phyloP scores from a whole-genome alignment of 1,140 invertebrate genomes.

The Antheraea pernyi region DNA sequence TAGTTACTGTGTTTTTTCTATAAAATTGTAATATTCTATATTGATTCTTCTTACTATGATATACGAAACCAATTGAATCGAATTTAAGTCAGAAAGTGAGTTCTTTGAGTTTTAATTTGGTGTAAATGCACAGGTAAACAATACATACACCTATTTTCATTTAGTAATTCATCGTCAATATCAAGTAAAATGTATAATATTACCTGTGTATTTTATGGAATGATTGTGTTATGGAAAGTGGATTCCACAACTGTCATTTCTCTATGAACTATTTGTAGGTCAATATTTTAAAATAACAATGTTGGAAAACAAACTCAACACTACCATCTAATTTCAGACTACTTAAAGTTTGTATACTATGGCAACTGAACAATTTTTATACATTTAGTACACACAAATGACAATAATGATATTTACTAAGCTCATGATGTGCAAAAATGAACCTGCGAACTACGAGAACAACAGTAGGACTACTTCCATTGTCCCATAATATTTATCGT shows the following conservation, averaged over 20 bases:
- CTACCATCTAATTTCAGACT: too few relatives aligned
- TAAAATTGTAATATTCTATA: not conserved
- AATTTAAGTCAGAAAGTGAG: conserved; percentile 42
- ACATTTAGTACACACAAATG: too few relatives aligned
- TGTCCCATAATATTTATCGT: too few relatives aligned
- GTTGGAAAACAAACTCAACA: not conserved
- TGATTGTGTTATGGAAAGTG: conserved; percentile 3
- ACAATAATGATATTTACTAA: too few relatives aligned
- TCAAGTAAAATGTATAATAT: not conserved
- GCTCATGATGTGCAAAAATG: too few relatives aligned
- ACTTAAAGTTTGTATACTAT: too few relatives aligned
- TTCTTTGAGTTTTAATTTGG: conserved; percentile 21
- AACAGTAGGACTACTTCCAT: too few relatives aligned
- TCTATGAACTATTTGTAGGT: not conserved
- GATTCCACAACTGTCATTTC: not conserved
- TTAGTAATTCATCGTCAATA: conserved; percentile 1
- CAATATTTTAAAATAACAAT: not conserved
- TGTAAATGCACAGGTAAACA: conserved; percentile 31
- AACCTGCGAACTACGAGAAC: too few relatives aligned
- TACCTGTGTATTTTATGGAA: not conserved
- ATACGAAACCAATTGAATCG: conserved; percentile 41
- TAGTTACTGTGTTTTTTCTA: not conserved
- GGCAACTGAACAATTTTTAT: not conserved
- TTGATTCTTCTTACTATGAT: conserved; percentile 26
- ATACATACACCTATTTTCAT: not conserved